phyloP scores from a whole-genome alignment of 2,113 vertebrate genomes.

The Falcunculus frontatus region DNA sequence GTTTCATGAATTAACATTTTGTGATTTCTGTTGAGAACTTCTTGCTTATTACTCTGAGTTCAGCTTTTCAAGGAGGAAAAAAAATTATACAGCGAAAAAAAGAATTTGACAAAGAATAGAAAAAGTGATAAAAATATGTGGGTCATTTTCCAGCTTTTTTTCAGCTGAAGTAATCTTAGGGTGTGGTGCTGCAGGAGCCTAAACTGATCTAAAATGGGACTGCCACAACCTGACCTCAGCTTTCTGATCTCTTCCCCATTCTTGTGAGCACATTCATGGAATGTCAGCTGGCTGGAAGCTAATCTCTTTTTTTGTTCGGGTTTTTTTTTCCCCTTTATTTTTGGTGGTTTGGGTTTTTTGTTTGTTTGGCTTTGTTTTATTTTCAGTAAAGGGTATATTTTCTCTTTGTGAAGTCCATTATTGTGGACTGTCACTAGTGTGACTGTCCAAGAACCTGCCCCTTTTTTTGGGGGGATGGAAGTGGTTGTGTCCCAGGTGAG shows the following conservation, averaged over 20 bases:
- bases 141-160: background rate
- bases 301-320: accelerated
- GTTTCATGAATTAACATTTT: background rate
- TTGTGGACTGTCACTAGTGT: background rate
- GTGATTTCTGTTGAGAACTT: background rate
- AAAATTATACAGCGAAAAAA: background rate
- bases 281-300: background rate
- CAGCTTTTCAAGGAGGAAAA: background rate
- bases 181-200: background rate
- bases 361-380: background rate
- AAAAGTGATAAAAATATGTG: background rate
- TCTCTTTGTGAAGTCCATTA: background rate
- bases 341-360: background rate
- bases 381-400: background rate
- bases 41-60: background rate
- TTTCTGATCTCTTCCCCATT: constrained; percentile 21
- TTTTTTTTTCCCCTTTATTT: background rate
- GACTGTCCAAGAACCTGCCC: background rate
- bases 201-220: constrained; percentile 25
- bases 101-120: background rate
- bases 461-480: background rate
- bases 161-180: background rate
- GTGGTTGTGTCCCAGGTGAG: background rate
- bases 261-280: background rate
- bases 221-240: background rate